Percentiles rank a stretch among this genome's conserved stretches.
Evolutionary conservation across 2,888 invertebrate species (phyloP).

Genomic region (Netelia melanura): DNA sequence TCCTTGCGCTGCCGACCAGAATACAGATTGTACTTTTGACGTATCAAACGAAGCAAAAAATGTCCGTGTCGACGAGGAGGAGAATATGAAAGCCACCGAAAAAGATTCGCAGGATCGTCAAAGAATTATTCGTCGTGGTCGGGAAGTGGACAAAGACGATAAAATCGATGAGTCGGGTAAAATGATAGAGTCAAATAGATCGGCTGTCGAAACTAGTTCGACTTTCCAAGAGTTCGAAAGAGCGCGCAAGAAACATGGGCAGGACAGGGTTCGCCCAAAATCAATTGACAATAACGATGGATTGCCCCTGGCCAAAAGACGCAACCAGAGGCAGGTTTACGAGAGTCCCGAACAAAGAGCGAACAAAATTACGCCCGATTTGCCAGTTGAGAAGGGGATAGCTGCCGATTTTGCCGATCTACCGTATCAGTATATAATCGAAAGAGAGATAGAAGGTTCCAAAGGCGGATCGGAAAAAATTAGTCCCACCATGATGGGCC

Average conservation of each 20-base stretch:
- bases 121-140: not conserved
- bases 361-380: conserved; percentile 32
- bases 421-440: conserved; percentile 81
- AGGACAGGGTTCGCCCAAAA: not conserved
- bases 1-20: not conserved
- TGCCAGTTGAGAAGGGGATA: conserved; percentile 41
- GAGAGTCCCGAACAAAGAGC: conserved; percentile 11
- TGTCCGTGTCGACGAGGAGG: not conserved
- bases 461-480: conserved; percentile 31
- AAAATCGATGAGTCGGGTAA: conserved; percentile 3
- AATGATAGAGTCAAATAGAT: not conserved
- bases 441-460: conserved; percentile 78
- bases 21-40: not conserved
- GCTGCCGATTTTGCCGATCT: conserved; percentile 72
- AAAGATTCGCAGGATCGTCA: not conserved
- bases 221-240: not conserved
- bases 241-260: conserved; percentile 29
- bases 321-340: conserved; percentile 24
- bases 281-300: conserved; percentile 6
- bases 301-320: conserved; percentile 11
- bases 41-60: conserved; percentile 1
- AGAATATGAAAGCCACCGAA: not conserved
- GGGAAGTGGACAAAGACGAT: not conserved
- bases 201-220: not conserved
- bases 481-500: not conserved